Conservation (phyloP, 1,140 invertebrate species). For the Apocrypta bakeri region DNA sequence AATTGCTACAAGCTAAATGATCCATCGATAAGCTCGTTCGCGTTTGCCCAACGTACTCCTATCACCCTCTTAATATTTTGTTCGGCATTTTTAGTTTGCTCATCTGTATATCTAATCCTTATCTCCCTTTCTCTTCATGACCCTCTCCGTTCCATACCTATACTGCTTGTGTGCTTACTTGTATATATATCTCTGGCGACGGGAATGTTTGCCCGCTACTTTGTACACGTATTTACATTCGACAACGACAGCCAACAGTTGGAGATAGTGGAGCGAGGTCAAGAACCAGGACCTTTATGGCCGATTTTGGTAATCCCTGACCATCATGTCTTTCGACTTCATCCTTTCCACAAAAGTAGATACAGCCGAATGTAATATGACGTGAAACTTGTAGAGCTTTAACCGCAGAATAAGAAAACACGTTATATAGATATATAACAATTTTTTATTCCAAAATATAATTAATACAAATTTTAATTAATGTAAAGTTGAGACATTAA, state of each 20-base stretch:
- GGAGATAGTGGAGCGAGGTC: background rate
- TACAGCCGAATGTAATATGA: background rate
- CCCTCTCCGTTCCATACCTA: background rate
- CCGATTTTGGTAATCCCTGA: background rate
- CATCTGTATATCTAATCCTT: slow-evolving; percentile 37
- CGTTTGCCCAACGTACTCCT: background rate
- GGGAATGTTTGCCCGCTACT: slow-evolving; percentile 26
- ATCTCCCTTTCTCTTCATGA: background rate
- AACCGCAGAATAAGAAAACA: too few species aligned
- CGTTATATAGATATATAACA: too few species aligned
- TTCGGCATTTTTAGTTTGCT: background rate
- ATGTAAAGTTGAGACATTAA: too few species aligned
- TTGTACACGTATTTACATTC: slow-evolving; percentile 24
- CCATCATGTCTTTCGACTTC: background rate
- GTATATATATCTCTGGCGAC: background rate
- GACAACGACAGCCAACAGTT: background rate
- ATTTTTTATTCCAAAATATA: too few species aligned
- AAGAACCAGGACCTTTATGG: slow-evolving; percentile 6
- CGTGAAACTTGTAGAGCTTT: background rate
- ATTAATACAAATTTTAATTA: too few species aligned
- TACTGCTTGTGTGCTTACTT: background rate
- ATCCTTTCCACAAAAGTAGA: slow-evolving; percentile 1
- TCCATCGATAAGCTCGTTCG: background rate
- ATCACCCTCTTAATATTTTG: background rate
- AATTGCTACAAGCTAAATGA: background rate